Conservation (phyloP, 2,113 vertebrate genomes). For the Chionis minor region DNA sequence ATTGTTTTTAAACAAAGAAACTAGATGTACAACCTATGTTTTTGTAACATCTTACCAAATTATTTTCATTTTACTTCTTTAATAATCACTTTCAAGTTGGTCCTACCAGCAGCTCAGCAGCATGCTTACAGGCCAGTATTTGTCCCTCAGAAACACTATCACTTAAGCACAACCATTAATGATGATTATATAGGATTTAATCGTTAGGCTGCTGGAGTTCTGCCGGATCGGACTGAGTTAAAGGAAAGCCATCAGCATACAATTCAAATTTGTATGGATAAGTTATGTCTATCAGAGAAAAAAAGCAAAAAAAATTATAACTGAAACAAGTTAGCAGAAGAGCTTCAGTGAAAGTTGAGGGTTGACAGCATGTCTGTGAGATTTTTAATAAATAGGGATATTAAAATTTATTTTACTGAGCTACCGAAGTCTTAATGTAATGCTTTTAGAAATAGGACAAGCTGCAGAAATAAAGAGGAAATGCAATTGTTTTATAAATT, state of each 20-base stretch:
- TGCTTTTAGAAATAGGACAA: not conserved
- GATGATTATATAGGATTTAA: not conserved
- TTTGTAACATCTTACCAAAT: not conserved
- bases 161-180: not conserved
- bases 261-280: not conserved
- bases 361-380: not conserved
- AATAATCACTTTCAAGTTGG: not conserved
- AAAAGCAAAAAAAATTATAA: not conserved
- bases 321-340: not conserved
- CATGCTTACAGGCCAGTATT: not conserved
- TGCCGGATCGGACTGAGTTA: not conserved
- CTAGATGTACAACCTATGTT: not conserved
- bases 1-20: not conserved
- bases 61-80: not conserved
- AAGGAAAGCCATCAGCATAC: not conserved
- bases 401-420: not conserved
- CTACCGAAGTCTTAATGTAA: not conserved
- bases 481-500: not conserved
- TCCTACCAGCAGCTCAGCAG: not conserved
- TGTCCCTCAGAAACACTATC: not conserved
- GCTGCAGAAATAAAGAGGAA: not conserved
- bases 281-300: not conserved
- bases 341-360: not conserved
- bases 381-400: not conserved
- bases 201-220: not conserved